Evolutionary conservation across 2,888 invertebrate genomes (phyloP).

Genomic region (Stomorhina lunata): DNA sequence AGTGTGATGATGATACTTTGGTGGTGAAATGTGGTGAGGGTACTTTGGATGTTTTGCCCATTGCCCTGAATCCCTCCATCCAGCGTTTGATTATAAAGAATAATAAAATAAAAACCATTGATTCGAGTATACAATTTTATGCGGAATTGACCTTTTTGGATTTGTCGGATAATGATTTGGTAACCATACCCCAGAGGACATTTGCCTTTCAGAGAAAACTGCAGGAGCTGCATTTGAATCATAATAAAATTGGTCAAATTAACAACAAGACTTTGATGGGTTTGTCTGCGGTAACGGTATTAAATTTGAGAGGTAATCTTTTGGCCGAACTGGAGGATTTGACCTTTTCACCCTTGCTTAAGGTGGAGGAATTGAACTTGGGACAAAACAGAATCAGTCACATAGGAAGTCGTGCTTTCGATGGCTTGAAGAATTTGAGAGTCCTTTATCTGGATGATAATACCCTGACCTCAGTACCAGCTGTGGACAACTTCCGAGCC

Average conservation of each 20-base stretch:
- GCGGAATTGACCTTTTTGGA: slow-evolving; percentile 91
- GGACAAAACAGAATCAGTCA: slow-evolving; percentile 91
- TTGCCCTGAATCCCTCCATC: slow-evolving; percentile 94
- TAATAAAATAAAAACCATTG: slow-evolving; percentile 93
- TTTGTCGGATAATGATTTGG: slow-evolving; percentile 90
- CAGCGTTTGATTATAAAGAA: slow-evolving; percentile 90
- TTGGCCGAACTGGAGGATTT: slow-evolving; percentile 88
- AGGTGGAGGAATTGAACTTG: slow-evolving; percentile 91
- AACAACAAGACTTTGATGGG: slow-evolving; percentile 90
- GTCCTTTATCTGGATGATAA: slow-evolving; percentile 92
- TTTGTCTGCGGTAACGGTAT: slow-evolving; percentile 87
- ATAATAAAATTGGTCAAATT: slow-evolving; percentile 91
- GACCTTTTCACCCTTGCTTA: slow-evolving; percentile 87
- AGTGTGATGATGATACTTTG: slow-evolving; percentile 93
- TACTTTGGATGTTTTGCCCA: slow-evolving; percentile 92
- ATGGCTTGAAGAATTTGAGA: slow-evolving; percentile 87
- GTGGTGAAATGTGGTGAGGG: slow-evolving; percentile 92
- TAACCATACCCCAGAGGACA: slow-evolving; percentile 89
- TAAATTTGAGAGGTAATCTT: slow-evolving; percentile 90
- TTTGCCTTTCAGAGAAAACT: slow-evolving; percentile 90
- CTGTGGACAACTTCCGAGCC: slow-evolving; percentile 84
- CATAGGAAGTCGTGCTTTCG: slow-evolving; percentile 88
- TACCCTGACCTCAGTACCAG: slow-evolving; percentile 88
- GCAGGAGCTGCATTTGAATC: slow-evolving; percentile 90
- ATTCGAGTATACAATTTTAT: slow-evolving; percentile 94